A percentile compares a stretch with the other conserved stretches of the same genome.
These are phyloP conservation scores for Pangasianodon hypophthalmus DNA, from an alignment of 2,113 vertebrate species.

Conservation along the genomic window DNA sequence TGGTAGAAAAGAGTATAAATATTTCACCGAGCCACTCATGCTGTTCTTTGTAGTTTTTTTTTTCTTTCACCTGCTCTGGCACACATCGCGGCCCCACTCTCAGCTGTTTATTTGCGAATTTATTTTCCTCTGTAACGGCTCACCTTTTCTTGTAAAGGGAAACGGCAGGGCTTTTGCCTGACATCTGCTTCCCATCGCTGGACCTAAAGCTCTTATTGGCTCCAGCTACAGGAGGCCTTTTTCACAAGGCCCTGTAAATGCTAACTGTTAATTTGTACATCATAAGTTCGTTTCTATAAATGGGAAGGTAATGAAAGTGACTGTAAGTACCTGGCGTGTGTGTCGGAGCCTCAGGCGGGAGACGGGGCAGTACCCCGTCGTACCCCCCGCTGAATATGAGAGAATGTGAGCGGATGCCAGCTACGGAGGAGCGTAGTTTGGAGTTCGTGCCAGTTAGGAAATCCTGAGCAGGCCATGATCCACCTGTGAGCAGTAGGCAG, in stretches of 20 bases:
- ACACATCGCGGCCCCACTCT: conserved; percentile 37
- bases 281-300: conserved; percentile 74
- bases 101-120: conserved; percentile 75
- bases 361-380: conserved; percentile 24
- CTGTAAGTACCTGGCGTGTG: conserved; percentile 65
- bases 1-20: background rate
- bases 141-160: conserved; percentile 73
- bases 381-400: conserved; percentile 6
- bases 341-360: conserved; percentile 35
- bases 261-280: conserved; percentile 79
- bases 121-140: conserved; percentile 72
- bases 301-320: conserved; percentile 63
- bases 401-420: conserved; percentile 48
- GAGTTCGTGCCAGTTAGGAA: conserved; percentile 42
- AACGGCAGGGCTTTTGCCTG: conserved; percentile 58
- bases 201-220: conserved; percentile 65
- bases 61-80: conserved; percentile 53
- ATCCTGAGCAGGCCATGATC: conserved; percentile 37
- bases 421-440: conserved; percentile 33
- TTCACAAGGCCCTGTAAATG: conserved; percentile 75
- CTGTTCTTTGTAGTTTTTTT: background rate
- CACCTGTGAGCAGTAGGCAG: conserved; percentile 27
- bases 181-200: conserved; percentile 74
- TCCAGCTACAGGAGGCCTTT: conserved; percentile 68
- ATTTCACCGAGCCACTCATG: background rate